phyloP scores from a whole-genome alignment of 2,797 vertebrate genomes.

The Oreochromis mossambicus region DNA sequence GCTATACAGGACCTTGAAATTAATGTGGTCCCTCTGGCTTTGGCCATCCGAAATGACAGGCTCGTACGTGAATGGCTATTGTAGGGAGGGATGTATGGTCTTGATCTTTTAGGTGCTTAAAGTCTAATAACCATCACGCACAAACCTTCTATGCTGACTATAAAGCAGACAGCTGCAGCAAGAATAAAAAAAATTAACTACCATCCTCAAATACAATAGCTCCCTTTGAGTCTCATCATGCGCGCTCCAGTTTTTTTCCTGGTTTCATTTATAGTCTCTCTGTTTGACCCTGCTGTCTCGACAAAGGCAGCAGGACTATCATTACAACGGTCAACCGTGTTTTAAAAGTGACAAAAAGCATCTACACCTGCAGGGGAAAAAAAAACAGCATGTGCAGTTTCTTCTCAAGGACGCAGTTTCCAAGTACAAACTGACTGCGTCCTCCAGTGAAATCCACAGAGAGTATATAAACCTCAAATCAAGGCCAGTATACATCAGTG shows the following conservation, averaged over 20 bases:
- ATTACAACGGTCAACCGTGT: neutral
- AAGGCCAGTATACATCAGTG: neutral
- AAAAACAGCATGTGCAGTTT: neutral
- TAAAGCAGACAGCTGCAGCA: constrained; percentile 73
- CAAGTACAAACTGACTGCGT: neutral
- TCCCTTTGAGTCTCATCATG: constrained; percentile 69
- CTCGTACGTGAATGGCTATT: constrained; percentile 64
- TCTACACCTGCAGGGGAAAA: neutral
- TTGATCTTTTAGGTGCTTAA: constrained; percentile 77
- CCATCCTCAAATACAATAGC: constrained; percentile 61
- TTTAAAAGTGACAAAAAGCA: neutral
- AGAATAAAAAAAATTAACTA: constrained; percentile 53
- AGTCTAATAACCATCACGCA: constrained; percentile 72
- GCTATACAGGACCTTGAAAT: constrained; percentile 64
- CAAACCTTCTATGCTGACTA: constrained; percentile 41
- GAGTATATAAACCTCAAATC: neutral
- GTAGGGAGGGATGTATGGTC: constrained; percentile 43
- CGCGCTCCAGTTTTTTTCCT: constrained; percentile 45
- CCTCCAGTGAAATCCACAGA: constrained; percentile 9
- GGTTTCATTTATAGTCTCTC: constrained; percentile 29
- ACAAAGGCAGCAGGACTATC: constrained; percentile 14
- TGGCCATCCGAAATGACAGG: constrained; percentile 60
- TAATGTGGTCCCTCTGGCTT: constrained; percentile 70
- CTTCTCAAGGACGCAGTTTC: constrained; percentile 15
- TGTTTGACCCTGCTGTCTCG: neutral